These are phyloP conservation scores for Pogonus chalceus DNA, from an alignment of 1,140 invertebrate genomes.

Conservation along the genomic window DNA sequence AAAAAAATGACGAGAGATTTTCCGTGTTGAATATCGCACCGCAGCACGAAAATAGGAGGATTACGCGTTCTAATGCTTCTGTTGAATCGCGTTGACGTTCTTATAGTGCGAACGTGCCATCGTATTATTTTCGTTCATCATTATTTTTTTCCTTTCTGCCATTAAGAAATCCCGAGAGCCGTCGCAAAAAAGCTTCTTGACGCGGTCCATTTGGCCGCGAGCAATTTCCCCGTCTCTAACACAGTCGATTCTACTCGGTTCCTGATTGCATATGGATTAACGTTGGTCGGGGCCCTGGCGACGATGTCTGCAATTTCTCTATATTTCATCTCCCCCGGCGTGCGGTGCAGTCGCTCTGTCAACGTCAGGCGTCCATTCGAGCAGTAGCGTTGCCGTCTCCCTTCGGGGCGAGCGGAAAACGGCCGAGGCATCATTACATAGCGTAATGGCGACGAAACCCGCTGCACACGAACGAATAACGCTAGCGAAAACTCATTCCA, in stretches of 20 bases:
- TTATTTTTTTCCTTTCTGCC: neutral
- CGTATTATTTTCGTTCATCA: neutral
- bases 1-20: too few relatives aligned
- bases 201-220: neutral
- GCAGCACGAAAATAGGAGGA: too few relatives aligned
- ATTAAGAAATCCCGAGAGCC: conserved; percentile 3
- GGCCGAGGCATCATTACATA: neutral
- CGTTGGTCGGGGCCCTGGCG: neutral
- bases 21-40: neutral
- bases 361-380: conserved; percentile 5
- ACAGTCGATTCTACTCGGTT: neutral
- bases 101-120: too few relatives aligned
- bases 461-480: too few relatives aligned
- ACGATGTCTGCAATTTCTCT: conserved; percentile 6
- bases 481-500: too few relatives aligned
- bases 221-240: conserved; percentile 2
- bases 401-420: neutral
- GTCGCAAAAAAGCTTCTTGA: conserved; percentile 5
- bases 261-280: conserved; percentile 7
- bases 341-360: neutral
- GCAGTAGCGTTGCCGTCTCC: neutral
- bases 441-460: too few relatives aligned
- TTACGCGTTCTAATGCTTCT: too few relatives aligned
- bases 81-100: too few relatives aligned
- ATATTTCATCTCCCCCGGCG: conserved; percentile 3